Evolutionary conservation across 2,797 vertebrate species (phyloP).

Genomic region (Siniperca undulata): DNA sequence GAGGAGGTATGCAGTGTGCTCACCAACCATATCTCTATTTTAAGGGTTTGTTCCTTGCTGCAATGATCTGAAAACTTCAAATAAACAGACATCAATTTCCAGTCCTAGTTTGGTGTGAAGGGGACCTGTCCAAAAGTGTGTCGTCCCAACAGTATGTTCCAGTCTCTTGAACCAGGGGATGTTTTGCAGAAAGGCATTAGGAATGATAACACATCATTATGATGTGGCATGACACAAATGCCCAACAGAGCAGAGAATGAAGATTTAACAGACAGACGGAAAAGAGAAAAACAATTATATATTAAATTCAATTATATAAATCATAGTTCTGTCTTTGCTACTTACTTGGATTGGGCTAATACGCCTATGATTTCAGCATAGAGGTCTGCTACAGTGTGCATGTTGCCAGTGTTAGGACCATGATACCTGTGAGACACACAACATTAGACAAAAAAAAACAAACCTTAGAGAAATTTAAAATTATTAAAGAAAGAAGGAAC

Average conservation of each 20-base stretch:
- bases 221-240: conserved; percentile 47
- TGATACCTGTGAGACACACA: conserved; percentile 88
- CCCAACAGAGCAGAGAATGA: conserved; percentile 26
- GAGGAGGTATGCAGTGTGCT: conserved; percentile 51
- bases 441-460: neutral
- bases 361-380: conserved; percentile 98
- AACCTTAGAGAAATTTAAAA: neutral
- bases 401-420: conserved; percentile 98
- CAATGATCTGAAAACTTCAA: conserved; percentile 75
- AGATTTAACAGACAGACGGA: neutral
- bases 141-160: conserved; percentile 43
- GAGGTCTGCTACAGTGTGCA: conserved; percentile 99
- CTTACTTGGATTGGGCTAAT: conserved; percentile 97
- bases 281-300: neutral
- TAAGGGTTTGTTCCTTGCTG: conserved; percentile 66
- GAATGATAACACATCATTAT: conserved; percentile 32
- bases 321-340: conserved; percentile 17
- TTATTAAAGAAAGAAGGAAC: neutral
- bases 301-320: neutral
- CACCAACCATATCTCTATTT: conserved; percentile 70
- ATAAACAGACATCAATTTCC: conserved; percentile 82
- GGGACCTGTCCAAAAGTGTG: conserved; percentile 64
- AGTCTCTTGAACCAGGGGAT: conserved; percentile 51
- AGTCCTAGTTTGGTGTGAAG: conserved; percentile 80
- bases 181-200: conserved; percentile 48